Conservation (phyloP, 1,140 invertebrate genomes). For the Cryptotermes secundus region DNA sequence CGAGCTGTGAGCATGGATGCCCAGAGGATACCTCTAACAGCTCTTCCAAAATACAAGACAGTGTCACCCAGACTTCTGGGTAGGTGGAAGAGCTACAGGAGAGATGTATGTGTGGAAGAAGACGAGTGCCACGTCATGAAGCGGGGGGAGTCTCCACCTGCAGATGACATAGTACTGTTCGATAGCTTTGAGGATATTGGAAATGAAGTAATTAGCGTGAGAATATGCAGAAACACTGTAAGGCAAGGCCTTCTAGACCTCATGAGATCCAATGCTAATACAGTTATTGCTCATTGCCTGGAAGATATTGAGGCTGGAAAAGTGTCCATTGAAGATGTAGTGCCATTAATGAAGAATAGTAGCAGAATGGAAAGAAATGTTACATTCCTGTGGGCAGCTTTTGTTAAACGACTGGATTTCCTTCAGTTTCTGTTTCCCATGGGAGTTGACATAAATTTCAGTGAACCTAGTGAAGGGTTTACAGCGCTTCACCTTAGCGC, state of each 20-base stretch:
- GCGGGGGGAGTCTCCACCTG: conserved; percentile 34
- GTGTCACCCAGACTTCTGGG: conserved; percentile 43
- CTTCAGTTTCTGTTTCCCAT: conserved; percentile 58
- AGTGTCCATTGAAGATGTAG: neutral
- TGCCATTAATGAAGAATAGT: neutral
- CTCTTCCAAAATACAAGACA: conserved; percentile 39
- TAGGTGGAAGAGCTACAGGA: conserved; percentile 42
- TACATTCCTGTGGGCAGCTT: conserved; percentile 67
- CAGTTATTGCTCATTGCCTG: neutral
- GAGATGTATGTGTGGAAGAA: neutral
- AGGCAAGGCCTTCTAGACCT: conserved; percentile 68
- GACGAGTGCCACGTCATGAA: conserved; percentile 23
- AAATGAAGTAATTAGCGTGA: conserved; percentile 65
- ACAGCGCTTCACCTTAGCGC: conserved; percentile 72
- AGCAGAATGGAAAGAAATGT: conserved; percentile 52
- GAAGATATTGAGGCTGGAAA: conserved; percentile 52
- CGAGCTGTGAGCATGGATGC: conserved; percentile 44
- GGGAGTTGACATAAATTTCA: conserved; percentile 68
- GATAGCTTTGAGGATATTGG: conserved; percentile 46
- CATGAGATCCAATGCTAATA: conserved; percentile 60
- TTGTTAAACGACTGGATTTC: conserved; percentile 64
- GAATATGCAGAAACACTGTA: conserved; percentile 71
- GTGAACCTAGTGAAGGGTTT: conserved; percentile 64
- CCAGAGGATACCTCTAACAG: conserved; percentile 36
- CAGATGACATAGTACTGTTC: conserved; percentile 34